A percentile compares a stretch with the other conserved stretches of the same genome.
These are phyloP conservation scores for Sitodiplosis mosellana DNA, from an alignment of 1,140 invertebrate genomes.

Conservation along the genomic window DNA sequence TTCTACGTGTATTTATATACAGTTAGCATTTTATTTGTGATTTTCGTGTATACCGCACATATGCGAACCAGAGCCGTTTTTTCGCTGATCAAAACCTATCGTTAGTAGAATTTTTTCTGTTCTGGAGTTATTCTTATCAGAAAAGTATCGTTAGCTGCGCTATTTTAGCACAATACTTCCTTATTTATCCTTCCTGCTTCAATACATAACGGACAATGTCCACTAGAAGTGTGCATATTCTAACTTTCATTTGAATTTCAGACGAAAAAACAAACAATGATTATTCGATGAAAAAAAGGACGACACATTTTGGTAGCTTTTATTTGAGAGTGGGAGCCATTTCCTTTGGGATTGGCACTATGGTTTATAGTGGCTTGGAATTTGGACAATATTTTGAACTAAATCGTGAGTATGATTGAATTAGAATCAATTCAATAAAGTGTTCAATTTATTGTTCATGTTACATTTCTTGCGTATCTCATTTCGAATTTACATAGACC, in stretches of 20 bases:
- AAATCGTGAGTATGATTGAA: conserved; percentile 25
- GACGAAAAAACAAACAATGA: conserved; percentile 18
- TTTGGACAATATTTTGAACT: conserved; percentile 72
- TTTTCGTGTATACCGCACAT: conserved; percentile 52
- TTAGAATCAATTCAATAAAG: neutral
- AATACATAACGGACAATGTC: too few relatives aligned
- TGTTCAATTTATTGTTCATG: neutral
- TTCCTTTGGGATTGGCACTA: conserved; percentile 74
- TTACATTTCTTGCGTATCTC: too few relatives aligned
- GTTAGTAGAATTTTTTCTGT: conserved; percentile 19
- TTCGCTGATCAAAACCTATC: conserved; percentile 25
- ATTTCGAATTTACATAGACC: too few relatives aligned
- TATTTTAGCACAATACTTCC: too few relatives aligned
- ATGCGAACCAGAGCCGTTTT: conserved; percentile 37
- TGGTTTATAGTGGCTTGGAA: conserved; percentile 80
- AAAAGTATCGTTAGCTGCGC: too few relatives aligned
- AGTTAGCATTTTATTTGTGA: conserved; percentile 51
- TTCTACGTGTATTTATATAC: conserved; percentile 66
- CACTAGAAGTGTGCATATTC: too few relatives aligned
- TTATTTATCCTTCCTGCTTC: too few relatives aligned
- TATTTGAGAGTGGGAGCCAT: conserved; percentile 77
- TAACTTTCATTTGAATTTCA: conserved; percentile 6
- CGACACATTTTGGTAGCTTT: conserved; percentile 59
- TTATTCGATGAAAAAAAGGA: conserved; percentile 14
- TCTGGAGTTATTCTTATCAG: too few relatives aligned